These are phyloP conservation scores for Eristalinus sepulchralis DNA, from an alignment of 2,888 invertebrate species.

Conservation along the genomic window DNA sequence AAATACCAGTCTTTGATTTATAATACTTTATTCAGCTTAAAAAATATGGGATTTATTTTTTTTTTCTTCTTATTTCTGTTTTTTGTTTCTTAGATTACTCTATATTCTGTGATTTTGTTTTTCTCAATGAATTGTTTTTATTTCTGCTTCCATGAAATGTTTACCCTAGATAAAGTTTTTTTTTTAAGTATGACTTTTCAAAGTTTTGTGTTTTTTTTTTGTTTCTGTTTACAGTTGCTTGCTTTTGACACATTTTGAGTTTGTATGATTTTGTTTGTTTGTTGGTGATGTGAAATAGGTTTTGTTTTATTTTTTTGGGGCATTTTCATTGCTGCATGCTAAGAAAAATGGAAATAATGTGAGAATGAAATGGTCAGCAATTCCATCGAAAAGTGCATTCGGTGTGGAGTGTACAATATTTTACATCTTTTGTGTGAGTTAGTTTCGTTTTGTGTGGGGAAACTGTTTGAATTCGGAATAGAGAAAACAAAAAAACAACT, in stretches of 20 bases:
- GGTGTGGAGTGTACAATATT: slow-evolving; percentile 57
- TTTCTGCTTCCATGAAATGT: slow-evolving; percentile 51
- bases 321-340: slow-evolving; percentile 42
- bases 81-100: slow-evolving; percentile 71
- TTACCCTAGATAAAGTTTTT: slow-evolving; percentile 57
- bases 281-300: slow-evolving; percentile 46
- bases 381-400: slow-evolving; percentile 70
- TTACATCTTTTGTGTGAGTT: slow-evolving; percentile 54
- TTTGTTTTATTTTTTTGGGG: slow-evolving; percentile 49
- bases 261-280: slow-evolving; percentile 64
- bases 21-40: slow-evolving; percentile 74
- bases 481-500: too few relatives aligned
- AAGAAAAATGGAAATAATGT: slow-evolving; percentile 14
- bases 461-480: slow-evolving; percentile 55
- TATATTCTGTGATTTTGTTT: slow-evolving; percentile 58
- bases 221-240: slow-evolving; percentile 72
- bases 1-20: slow-evolving; percentile 81
- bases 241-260: slow-evolving; percentile 72
- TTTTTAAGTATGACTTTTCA: slow-evolving; percentile 15
- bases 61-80: slow-evolving; percentile 22
- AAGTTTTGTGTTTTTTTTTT: slow-evolving; percentile 68
- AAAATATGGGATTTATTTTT: slow-evolving; percentile 68
- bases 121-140: slow-evolving; percentile 35
- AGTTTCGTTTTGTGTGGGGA: slow-evolving; percentile 45
- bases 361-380: slow-evolving; percentile 41